phyloP scores from a whole-genome alignment of 1,140 invertebrate species.

The Rhizoglyphus robini region DNA sequence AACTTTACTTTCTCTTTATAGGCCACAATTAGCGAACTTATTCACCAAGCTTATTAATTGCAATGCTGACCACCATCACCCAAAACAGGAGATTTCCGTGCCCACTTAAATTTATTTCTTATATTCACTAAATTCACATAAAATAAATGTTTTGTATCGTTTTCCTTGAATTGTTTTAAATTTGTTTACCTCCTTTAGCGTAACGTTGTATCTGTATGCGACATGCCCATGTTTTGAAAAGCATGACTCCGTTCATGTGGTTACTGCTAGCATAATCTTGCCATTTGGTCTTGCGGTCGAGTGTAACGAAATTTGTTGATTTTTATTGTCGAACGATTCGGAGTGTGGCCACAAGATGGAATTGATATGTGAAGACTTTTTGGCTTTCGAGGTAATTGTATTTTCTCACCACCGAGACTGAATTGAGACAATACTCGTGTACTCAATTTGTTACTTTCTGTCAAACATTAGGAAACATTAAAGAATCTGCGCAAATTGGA shows the following conservation, averaged over 20 bases:
- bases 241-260: not conserved
- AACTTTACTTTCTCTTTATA: too few species aligned
- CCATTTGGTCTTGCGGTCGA: not conserved
- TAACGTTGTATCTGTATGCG: not conserved
- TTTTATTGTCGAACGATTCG: not conserved
- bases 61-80: too few species aligned
- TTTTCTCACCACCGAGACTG: not conserved
- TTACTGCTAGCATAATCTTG: not conserved
- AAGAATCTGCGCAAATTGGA: conserved; percentile 69
- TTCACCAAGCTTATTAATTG: too few species aligned
- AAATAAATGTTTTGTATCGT: too few species aligned
- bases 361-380: conserved; percentile 21
- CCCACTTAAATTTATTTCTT: too few species aligned
- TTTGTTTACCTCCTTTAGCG: too few species aligned
- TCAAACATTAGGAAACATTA: conserved; percentile 53
- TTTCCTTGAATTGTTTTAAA: too few species aligned
- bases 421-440: not conserved
- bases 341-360: conserved; percentile 14
- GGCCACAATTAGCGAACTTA: too few species aligned
- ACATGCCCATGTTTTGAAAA: not conserved
- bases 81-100: too few species aligned
- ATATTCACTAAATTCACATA: too few species aligned
- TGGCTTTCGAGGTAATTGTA: conserved; percentile 19
- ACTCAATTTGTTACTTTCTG: too few species aligned
- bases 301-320: not conserved